phyloP scores from a whole-genome alignment of 2,797 vertebrate genomes.

The Zonotrichia albicollis region DNA sequence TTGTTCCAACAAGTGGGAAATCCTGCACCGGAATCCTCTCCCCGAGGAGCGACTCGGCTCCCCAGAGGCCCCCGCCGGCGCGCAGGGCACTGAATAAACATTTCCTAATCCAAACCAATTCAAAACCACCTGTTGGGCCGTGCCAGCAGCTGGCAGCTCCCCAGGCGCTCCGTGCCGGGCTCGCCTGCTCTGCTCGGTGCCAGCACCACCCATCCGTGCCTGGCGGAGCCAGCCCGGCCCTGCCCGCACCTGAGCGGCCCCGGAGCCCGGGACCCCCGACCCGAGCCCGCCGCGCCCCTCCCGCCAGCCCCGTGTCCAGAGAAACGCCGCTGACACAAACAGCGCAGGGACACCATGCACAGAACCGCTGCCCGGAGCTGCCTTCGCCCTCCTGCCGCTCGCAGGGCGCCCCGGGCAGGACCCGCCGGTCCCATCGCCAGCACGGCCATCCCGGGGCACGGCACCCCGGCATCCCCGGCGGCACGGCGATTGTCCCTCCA shows the following conservation, averaged over 20 bases:
- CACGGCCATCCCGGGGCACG: too few relatives aligned
- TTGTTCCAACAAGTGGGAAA: neutral
- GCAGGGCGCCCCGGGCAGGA: too few relatives aligned
- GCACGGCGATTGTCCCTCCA: neutral
- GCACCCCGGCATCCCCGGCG: too few relatives aligned
- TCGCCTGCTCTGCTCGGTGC: accelerated
- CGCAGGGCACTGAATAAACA: neutral
- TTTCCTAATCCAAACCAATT: neutral
- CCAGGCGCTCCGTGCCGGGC: accelerated
- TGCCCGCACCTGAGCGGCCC: accelerated
- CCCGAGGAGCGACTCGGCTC: neutral
- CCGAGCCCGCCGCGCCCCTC: too few relatives aligned
- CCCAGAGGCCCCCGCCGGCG: neutral
- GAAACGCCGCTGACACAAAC: too few relatives aligned
- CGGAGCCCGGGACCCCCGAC: neutral
- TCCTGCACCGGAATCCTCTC: neutral
- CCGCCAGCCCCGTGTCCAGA: too few relatives aligned
- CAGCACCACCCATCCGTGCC: neutral
- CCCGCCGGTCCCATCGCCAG: neutral
- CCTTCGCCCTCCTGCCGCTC: too few relatives aligned
- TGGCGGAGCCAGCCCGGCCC: neutral
- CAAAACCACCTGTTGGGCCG: neutral
- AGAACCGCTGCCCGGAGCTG: too few relatives aligned
- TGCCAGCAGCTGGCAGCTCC: neutral
- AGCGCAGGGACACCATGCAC: accelerated